Evolutionary conservation across 92 coral and sea anemone genomes (phyloP), one percentile per base, ranked within the genome.

Genomic region (Epizoanthus ramosus): DNA sequence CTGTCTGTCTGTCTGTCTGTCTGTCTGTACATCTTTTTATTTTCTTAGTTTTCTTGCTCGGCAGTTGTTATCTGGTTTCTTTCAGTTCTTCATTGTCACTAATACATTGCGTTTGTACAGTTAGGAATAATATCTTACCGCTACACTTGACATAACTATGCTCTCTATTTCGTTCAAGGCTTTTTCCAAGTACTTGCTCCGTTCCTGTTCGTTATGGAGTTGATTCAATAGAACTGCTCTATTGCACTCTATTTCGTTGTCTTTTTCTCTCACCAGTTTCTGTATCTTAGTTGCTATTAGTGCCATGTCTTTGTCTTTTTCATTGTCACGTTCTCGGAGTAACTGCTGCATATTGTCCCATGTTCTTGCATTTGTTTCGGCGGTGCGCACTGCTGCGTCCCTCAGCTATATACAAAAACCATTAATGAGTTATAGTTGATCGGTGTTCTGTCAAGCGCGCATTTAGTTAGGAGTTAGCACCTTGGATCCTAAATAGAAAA

Each of bases 161-260:
- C 35, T 63, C 14, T 74, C 80, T 17, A 45, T 47, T 28, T 74
- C 80, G 17, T 74, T 74, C 52, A 54, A 10, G 39, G 80, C 56
- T 17, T 18, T 33, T 13, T 17, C 57, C 61, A 74, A 25, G 21
- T 16, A 28, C 41, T 74, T 43, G 2, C n/a, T 74, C 43, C 47
- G 15, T 25, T 57, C 47, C 31, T 74, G 66, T 23, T 53, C 53
- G 64, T 16, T 39, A 56, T 12, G 47, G 10, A 74, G 19, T 39
- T 74, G 80, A 21, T 56, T 45, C 19, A 53, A n/a, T 8, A 74
- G 25, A 25, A 39, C 80, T 15, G 45, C 80, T 14, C 37, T 15
- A n/a, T 37, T 74, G 8, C 60, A 41, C 23, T 74, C 65, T n/a
- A 74, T 54, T 8, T 74, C 80, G 3, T 6, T 13, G 39, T 74